These are phyloP conservation scores for Lampris incognitus DNA, from an alignment of 2,113 vertebrate species.

Conservation along the genomic window DNA sequence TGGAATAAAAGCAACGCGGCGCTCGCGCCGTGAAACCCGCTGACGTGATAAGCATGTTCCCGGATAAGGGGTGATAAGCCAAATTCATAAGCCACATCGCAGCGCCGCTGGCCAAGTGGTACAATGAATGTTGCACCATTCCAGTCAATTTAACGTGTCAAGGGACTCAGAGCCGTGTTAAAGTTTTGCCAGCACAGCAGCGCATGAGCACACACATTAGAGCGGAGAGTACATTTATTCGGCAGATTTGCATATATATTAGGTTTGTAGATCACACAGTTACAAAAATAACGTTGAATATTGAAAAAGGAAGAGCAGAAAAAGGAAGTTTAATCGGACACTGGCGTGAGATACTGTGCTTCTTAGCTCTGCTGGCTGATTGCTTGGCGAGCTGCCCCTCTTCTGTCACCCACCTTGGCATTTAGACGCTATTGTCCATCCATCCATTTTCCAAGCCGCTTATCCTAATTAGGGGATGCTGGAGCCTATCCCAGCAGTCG, in stretches of 20 bases:
- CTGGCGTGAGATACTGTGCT: constrained; percentile 1
- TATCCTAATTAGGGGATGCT: too few species aligned
- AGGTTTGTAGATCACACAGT: constrained; percentile 18
- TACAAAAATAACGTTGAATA: constrained; percentile 24
- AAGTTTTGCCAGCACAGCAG: constrained; percentile 37
- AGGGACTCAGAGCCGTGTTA: constrained; percentile 47
- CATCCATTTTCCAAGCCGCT: too few species aligned
- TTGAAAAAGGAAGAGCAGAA: background rate
- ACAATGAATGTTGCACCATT: constrained; percentile 33
- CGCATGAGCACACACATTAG: constrained; percentile 52
- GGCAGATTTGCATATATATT: constrained; percentile 50
- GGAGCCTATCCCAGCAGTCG: too few species aligned
- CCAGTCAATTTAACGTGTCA: constrained; percentile 57
- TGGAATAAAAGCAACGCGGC: constrained; percentile 27
- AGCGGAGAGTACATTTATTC: constrained; percentile 49
- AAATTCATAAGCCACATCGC: constrained; percentile 25
- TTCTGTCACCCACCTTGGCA: background rate
- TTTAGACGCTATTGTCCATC: too few species aligned
- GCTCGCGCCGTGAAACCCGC: constrained; percentile 16
- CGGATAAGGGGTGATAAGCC: constrained; percentile 42
- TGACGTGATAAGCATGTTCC: constrained; percentile 47
- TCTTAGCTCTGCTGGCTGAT: constrained; percentile 5
- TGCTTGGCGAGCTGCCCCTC: constrained; percentile 15
- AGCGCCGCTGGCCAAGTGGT: constrained; percentile 42
- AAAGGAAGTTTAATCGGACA: constrained; percentile 8